Base-by-base conservation (phyloP, 2,113 vertebrate genomes). In the Xiphophorus hellerii region DNA sequence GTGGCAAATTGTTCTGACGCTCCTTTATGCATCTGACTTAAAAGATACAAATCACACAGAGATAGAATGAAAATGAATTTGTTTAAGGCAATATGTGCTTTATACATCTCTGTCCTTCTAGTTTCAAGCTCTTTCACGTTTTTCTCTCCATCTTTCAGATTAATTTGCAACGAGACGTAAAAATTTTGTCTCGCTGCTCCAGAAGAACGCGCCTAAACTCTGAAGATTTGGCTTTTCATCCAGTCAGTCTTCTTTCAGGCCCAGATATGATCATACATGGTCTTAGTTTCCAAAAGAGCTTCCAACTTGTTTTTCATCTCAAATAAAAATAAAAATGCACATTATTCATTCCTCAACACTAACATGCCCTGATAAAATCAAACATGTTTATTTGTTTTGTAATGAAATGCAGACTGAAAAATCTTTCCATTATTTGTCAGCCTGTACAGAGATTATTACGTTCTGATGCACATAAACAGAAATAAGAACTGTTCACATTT, bases 1-100 rank as follows among this genome's bases (percentile, higher is more conserved):
- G 76, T 74, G 80, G 63, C 74, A 88, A 91, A 93, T 93, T 69
- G 82, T 89, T 88, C 79, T 91, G 91, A 92, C 90, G 91, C 54
- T 4, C 31, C 66, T 76, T 54, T 48, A 81, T 69, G 83, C 64
- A 48, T 81, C 63, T 85, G 88, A 90, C 73, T 78, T 76, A 81
- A 88, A 93, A 90, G 79, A 88, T 71, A 73, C 65, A 66, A 85
- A 76, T 74, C 65, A 77, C 66, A 84, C 73, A 72, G 42, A 78
- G 73, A 76, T 35, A 30, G 74, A 77, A 82, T 84, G 66, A 73
- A 84, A 84, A 86, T 83, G 69, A 60, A 86, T 84, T 73, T 71
- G 66, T 88, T 77, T 30, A 77, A 76, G 48, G 64, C 17, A 63
- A 85, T 84, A 83, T 82, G 73, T 81, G 66, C 54, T 84, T 84